Percentiles rank a stretch among this genome's conserved stretches.
Conservation (phyloP, 2,888 invertebrate species). For the Lypha dubia region DNA sequence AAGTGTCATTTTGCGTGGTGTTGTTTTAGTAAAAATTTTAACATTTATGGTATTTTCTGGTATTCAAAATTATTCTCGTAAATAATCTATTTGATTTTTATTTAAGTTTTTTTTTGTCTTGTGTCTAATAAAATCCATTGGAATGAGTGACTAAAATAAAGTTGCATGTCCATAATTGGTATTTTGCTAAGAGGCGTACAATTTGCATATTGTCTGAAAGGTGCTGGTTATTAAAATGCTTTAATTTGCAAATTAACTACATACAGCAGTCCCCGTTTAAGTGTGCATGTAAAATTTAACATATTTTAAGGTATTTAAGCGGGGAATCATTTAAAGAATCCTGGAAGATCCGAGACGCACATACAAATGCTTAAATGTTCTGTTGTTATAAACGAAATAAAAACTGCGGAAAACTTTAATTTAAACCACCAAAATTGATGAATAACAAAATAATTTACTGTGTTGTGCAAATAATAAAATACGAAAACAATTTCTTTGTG, state of each 20-base stretch:
- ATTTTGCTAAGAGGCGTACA: constrained; percentile 34
- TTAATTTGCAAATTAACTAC: neutral
- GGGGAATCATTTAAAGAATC: too few relatives aligned
- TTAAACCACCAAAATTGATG: too few relatives aligned
- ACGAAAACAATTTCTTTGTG: too few relatives aligned
- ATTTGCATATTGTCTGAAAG: constrained; percentile 53
- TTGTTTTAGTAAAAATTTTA: constrained; percentile 1
- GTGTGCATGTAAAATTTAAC: too few relatives aligned
- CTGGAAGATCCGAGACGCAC: too few relatives aligned
- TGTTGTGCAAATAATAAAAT: too few relatives aligned
- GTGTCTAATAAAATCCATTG: constrained; percentile 21
- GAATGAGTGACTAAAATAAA: constrained; percentile 27
- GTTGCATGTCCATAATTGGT: constrained; percentile 56
- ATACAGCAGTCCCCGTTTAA: too few relatives aligned
- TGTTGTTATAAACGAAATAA: neutral
- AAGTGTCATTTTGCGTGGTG: constrained; percentile 44
- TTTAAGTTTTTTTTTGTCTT: neutral
- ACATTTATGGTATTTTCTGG: constrained; percentile 47
- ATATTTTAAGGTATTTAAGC: too few relatives aligned
- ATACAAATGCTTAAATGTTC: too few relatives aligned
- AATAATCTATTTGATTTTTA: neutral
- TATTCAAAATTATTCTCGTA: neutral
- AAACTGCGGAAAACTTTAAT: neutral
- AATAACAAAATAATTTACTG: too few relatives aligned
- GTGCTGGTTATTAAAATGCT: constrained; percentile 11